phyloP scores from a whole-genome alignment of 2,888 invertebrate species.

The Macaria notata region DNA sequence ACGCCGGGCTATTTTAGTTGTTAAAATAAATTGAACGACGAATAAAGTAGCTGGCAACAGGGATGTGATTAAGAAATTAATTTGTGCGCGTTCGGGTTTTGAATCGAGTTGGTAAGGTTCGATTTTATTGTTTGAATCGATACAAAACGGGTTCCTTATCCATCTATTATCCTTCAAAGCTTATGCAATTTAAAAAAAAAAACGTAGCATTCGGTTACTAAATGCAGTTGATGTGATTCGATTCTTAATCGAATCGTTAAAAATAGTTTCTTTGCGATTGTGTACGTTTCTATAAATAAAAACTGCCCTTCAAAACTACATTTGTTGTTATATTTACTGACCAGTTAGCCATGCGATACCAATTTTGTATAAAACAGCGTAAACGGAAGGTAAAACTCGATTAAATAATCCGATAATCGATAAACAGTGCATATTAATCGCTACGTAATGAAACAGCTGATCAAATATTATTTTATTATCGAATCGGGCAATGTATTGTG shows the following conservation, averaged over 20 bases:
- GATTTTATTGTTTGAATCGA: background rate
- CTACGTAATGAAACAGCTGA: conserved; percentile 8
- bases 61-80: conserved; percentile 9
- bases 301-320: no score
- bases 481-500: background rate
- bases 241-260: no score
- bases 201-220: no score
- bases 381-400: conserved; percentile 4
- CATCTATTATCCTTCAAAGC: no score
- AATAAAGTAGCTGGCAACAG: conserved; percentile 27
- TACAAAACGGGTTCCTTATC: background rate
- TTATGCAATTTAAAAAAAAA: no score
- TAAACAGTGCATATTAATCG: conserved; percentile 11
- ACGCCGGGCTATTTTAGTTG: conserved; percentile 59
- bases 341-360: no score
- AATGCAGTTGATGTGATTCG: no score
- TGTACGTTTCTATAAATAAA: no score
- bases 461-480: conserved; percentile 14
- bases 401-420: conserved; percentile 8
- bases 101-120: background rate
- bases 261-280: no score
- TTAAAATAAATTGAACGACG: conserved; percentile 62
- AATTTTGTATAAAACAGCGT: no score
- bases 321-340: no score
- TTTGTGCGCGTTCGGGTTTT: conserved; percentile 5